Base-by-base conservation (phyloP, 2,113 vertebrate species). In the Arenaria interpres region DNA sequence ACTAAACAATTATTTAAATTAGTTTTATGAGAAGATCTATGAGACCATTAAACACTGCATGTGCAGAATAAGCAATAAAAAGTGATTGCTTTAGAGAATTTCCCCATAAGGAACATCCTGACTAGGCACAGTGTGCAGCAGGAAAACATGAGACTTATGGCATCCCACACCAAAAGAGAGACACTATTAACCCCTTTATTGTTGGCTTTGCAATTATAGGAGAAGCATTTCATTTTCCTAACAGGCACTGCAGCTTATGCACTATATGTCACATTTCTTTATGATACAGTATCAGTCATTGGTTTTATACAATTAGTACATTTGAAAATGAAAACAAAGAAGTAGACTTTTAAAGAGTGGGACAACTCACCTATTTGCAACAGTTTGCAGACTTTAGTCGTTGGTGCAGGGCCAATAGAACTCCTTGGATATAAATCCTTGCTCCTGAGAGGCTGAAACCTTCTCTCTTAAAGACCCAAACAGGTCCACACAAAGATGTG, bases 301-400 rank as follows among this genome's bases (percentile, higher is more conserved):
- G 83, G 13, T 23, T 96, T 95, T 66, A 95, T 71, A 94, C 48
- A 97, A 95, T 30, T 43, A 91, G 77, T 66, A 96, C 85, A 96
- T 93, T 97, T 89, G 89, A 72, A 82, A 97, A 91, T 37, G 39
- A 90, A 96, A 88, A 93, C 45, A 85, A 43, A 96, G 89, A 96
- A 95, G 85, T 74, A 96, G 88, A 50, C 85, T 97, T 92, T 96
- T 78, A 96, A 98, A 98, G 78, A 97, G 75, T 63, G 71, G 86
- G 80, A 77, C 90, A 92, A 98, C 98, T 99, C 98, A 99, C 98
- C 98, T 98, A 97, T 68, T 97, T 93, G 81, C 92, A 97, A 96
- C 96, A 97, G 66, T 96, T 95, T 95, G 97, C 93, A 97, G 98
- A 94, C 57, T 98, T 96, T 97, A 97, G 82, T 83, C 88, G 79